Evolutionary conservation across 1,140 invertebrate genomes (phyloP).

Genomic region (Triops longicaudatus): DNA sequence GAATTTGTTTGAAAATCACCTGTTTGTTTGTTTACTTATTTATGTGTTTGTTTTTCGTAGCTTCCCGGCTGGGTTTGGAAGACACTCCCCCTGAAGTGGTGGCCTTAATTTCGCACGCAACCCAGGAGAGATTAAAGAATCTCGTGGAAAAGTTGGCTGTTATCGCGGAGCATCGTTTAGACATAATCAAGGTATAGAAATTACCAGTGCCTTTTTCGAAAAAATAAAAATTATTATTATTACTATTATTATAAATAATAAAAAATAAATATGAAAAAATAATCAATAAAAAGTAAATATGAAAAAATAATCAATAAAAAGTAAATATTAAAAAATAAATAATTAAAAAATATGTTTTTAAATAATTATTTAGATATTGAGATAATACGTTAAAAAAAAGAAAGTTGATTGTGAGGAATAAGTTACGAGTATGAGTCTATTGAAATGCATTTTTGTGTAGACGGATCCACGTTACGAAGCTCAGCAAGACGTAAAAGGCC

Average conservation of each 20-base stretch:
- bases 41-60: too few relatives aligned
- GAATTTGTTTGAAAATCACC: background rate
- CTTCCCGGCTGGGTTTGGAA: slow-evolving; percentile 69
- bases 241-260: too few relatives aligned
- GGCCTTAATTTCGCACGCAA: slow-evolving; percentile 85
- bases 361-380: too few relatives aligned
- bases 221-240: too few relatives aligned
- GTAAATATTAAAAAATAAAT: too few relatives aligned
- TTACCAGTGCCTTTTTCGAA: too few relatives aligned
- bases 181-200: slow-evolving; percentile 80
- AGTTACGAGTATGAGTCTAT: background rate
- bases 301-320: too few relatives aligned
- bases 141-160: slow-evolving; percentile 86
- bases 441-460: slow-evolving; percentile 41
- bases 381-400: too few relatives aligned
- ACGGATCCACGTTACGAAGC: slow-evolving; percentile 78
- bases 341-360: too few relatives aligned
- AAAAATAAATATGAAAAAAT: too few relatives aligned
- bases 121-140: slow-evolving; percentile 84
- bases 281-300: too few relatives aligned
- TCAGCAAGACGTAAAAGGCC: slow-evolving; percentile 80
- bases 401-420: slow-evolving; percentile 23
- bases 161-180: slow-evolving; percentile 88
- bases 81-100: slow-evolving; percentile 82
- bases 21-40: slow-evolving; percentile 21